Conservation (phyloP, 2,888 invertebrate genomes). For the Abscondita cerata region DNA sequence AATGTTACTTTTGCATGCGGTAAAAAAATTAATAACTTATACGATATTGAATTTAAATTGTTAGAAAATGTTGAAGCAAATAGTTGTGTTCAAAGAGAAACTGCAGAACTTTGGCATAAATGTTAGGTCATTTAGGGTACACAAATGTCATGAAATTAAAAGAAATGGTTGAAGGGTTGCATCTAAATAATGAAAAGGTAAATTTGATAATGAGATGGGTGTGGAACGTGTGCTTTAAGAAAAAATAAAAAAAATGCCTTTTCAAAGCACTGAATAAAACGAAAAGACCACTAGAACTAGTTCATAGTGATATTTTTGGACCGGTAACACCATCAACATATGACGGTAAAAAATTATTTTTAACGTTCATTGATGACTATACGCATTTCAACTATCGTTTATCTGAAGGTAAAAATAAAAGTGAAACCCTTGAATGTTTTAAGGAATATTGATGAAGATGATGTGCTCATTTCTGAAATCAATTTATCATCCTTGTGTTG, state of each 20-base stretch:
- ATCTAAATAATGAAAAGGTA: conserved; percentile 14
- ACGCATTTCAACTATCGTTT: conserved; percentile 19
- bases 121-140: too few species aligned
- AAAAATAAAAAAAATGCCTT: conserved; percentile 45
- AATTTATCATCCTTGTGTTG: conserved; percentile 11
- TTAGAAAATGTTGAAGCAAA: too few species aligned
- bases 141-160: not conserved
- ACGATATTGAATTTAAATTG: too few species aligned
- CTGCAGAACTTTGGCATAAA: not conserved
- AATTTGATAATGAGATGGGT: conserved; percentile 45
- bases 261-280: conserved; percentile 25
- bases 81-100: not conserved
- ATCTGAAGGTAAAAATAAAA: conserved; percentile 15
- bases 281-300: conserved; percentile 43
- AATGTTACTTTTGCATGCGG: too few species aligned
- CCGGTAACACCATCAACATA: conserved; percentile 43
- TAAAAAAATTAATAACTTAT: too few species aligned
- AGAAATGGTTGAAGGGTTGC: conserved; percentile 26
- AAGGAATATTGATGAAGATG: conserved; percentile 8
- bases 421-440: conserved; percentile 16
- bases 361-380: not conserved
- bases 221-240: conserved; percentile 51
- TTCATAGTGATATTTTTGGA: conserved; percentile 47
- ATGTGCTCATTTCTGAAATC: conserved; percentile 2
- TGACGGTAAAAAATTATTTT: not conserved